Percentiles rank a stretch among this genome's conserved stretches.
Conservation (phyloP, 2,113 vertebrate genomes). For the Rhipidura dahli region DNA sequence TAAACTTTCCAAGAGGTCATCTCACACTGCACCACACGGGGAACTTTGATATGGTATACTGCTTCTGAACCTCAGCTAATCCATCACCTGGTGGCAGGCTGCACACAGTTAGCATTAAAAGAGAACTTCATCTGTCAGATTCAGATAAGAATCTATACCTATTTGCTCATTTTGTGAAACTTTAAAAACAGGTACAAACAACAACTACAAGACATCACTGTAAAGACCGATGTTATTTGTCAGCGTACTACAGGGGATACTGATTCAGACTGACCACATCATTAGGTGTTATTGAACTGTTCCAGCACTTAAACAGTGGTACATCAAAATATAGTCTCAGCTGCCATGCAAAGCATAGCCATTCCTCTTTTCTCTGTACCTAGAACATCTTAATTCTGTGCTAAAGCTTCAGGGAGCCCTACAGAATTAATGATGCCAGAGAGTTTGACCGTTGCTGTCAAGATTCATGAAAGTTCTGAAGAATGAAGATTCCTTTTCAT, state of each 20-base stretch:
- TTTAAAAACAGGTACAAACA: constrained; percentile 19
- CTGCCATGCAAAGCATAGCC: not conserved
- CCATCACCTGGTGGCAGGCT: constrained; percentile 50
- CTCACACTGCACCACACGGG: not conserved
- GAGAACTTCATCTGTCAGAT: constrained; percentile 36
- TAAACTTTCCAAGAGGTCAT: constrained; percentile 2
- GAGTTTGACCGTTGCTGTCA: not conserved
- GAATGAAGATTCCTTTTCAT: not conserved
- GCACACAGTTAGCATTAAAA: constrained; percentile 50
- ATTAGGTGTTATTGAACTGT: not conserved
- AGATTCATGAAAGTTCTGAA: not conserved
- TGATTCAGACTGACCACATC: not conserved
- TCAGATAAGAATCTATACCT: constrained; percentile 21
- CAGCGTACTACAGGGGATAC: not conserved
- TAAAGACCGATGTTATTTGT: not conserved
- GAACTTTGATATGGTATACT: not conserved
- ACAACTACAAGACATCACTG: not conserved
- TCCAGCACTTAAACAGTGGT: not conserved
- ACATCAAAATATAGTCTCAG: not conserved
- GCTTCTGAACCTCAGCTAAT: constrained; percentile 46
- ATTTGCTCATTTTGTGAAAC: constrained; percentile 14
- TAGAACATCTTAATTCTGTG: not conserved
- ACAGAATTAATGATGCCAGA: not conserved
- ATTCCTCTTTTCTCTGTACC: not conserved
- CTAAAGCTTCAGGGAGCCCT: not conserved